These are phyloP conservation scores for Cichladusa arquata DNA, from an alignment of 2,113 vertebrate genomes.

Conservation along the genomic window DNA sequence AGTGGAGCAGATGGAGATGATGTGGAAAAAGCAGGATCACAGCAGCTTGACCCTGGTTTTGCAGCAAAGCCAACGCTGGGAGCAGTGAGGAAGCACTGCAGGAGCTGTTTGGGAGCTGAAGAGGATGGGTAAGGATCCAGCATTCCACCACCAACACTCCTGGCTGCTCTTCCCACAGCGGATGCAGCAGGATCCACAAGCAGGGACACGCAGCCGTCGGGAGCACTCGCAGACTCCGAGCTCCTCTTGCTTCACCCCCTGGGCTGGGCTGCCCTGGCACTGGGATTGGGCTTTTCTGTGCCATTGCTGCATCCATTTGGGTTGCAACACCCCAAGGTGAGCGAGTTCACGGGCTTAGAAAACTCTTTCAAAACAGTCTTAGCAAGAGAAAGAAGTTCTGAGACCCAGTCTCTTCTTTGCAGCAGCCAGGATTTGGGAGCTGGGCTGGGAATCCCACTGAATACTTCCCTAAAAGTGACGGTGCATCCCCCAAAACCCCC, in stretches of 20 bases:
- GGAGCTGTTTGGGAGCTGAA: not conserved
- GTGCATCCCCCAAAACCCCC: not conserved
- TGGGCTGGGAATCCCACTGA: not conserved
- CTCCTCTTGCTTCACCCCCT: not conserved
- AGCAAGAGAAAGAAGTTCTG: not conserved
- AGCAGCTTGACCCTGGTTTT: rapidly evolving
- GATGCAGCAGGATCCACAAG: not conserved
- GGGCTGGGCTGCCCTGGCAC: not conserved
- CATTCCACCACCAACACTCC: not conserved
- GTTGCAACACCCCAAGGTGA: not conserved
- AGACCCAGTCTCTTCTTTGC: not conserved
- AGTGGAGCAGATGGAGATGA: rapidly evolving
- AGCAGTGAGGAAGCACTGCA: rapidly evolving
- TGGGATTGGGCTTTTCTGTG: not conserved
- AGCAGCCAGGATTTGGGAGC: not conserved
- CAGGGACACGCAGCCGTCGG: not conserved
- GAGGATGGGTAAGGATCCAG: not conserved
- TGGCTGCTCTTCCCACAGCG: not conserved
- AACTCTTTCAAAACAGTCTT: not conserved
- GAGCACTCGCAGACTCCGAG: not conserved
- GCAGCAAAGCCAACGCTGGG: not conserved
- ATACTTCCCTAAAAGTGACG: rapidly evolving
- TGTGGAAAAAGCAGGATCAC: not conserved
- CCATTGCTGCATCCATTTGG: not conserved
- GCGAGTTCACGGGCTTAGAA: not conserved